Base-by-base conservation (phyloP, 2,797 vertebrate genomes). In the Peromyscus eremicus region DNA sequence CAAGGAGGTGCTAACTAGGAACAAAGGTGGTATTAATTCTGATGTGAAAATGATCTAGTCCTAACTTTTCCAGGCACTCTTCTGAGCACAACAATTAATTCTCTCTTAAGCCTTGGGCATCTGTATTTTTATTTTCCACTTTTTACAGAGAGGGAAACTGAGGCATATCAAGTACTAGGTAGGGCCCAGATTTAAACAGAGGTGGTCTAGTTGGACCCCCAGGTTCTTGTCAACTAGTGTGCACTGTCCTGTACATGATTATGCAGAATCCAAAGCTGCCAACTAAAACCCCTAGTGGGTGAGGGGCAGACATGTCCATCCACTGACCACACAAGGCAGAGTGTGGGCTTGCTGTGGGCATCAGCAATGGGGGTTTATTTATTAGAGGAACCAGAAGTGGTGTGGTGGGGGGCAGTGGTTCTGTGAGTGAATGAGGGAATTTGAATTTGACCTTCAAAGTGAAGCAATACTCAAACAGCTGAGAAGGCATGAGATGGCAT, bases 31-130 rank as follows among this genome's bases (percentile, higher is more conserved):
- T 82, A 64, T 62, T 94, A 81, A 57, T 91, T 89, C 80, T 84
- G 82, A 68, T 95, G 89, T 96, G 76, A 81, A 64, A 95, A 94
- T 94, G 40, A 77, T 7, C 11, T 52, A 21, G 64, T 76, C 25
- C 34, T 92, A 68, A 80, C 49, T 29, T 13, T 92, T 8, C 46
- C n/a, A 60, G 46, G 43, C 29, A 34, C 17, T 34, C 43, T 87
- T 83, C 52, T 92, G 71, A 84, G 29, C 84, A 84, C 91, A 40
- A 68, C 32, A 64, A 49, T 83, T 80, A 83, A 66, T 92, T 86
- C 60, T 97, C 64, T 52, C 19, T n/a, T 96, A 29, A 40, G 7
- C 8, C 37, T 60, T 82, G 52, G 62, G 6, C 23, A 4, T 88
- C 43, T 83, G 1, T 86, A 6, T 75, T 94, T 92, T 88, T 75